Percentiles rank a stretch among this genome's conserved stretches.
These are phyloP conservation scores for Calephelis nemesis DNA, from an alignment of 1,140 invertebrate genomes.

Conservation along the genomic window DNA sequence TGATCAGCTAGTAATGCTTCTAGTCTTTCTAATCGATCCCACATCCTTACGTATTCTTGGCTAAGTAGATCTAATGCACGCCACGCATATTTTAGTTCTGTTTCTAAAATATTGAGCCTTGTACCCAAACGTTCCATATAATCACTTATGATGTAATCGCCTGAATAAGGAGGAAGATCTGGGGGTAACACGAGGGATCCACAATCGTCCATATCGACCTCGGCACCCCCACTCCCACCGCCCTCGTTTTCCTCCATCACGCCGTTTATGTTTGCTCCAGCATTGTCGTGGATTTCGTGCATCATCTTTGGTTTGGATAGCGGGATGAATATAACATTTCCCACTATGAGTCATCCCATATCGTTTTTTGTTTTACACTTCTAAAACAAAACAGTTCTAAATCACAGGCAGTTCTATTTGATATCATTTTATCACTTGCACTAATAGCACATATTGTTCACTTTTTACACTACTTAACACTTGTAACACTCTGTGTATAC, in stretches of 20 bases:
- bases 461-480: conserved; percentile 48
- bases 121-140: conserved; percentile 94
- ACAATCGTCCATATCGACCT: conserved; percentile 76
- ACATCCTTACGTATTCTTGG: conserved; percentile 96
- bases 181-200: conserved; percentile 67
- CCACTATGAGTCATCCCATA: conserved; percentile 78
- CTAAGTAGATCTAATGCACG: conserved; percentile 93
- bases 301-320: conserved; percentile 72
- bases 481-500: conserved; percentile 53
- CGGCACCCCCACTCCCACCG: conserved; percentile 73
- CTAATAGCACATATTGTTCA: conserved; percentile 58
- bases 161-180: conserved; percentile 70
- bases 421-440: conserved; percentile 59
- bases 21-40: conserved; percentile 94
- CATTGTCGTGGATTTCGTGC: conserved; percentile 76
- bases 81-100: conserved; percentile 95
- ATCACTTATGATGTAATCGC: conserved; percentile 88
- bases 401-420: conserved; percentile 47
- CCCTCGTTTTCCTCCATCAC: conserved; percentile 76
- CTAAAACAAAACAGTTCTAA: conserved; percentile 58
- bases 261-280: conserved; percentile 66
- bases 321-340: conserved; percentile 67
- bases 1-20: conserved; percentile 93
- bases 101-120: conserved; percentile 91
- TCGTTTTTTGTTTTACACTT: conserved; percentile 71